These are phyloP conservation scores for Drosophila ironensis DNA, from an alignment of 1,140 invertebrate genomes.

Conservation along the genomic window DNA sequence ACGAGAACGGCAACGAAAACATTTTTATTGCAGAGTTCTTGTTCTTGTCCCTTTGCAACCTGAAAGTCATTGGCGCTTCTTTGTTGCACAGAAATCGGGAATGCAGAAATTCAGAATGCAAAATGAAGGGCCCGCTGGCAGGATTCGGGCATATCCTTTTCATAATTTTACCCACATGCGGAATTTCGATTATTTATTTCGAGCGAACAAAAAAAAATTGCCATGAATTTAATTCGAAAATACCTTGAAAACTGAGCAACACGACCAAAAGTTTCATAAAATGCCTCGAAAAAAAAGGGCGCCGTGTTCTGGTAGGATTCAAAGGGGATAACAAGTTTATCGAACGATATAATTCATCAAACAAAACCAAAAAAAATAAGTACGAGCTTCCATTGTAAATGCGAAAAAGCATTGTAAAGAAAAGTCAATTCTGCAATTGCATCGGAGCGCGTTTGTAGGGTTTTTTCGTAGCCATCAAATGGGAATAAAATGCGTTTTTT, in stretches of 20 bases:
- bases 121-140: no score
- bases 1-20: slow-evolving; percentile 52
- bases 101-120: no score
- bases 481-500: background rate
- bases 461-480: no score
- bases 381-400: background rate
- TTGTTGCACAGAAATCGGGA: slow-evolving; percentile 34
- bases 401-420: slow-evolving; percentile 8
- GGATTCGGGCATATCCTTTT: no score
- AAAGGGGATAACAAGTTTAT: slow-evolving; percentile 21
- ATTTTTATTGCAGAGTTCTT: slow-evolving; percentile 37
- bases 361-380: background rate
- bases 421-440: background rate
- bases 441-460: no score
- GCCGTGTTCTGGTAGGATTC: slow-evolving; percentile 3
- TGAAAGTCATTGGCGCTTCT: slow-evolving; percentile 37
- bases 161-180: no score
- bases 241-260: slow-evolving; percentile 8
- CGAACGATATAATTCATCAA: slow-evolving; percentile 1
- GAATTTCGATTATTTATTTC: slow-evolving; percentile 45
- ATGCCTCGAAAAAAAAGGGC: background rate
- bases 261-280: slow-evolving; percentile 10
- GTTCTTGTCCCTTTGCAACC: background rate
- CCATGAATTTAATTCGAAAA: slow-evolving; percentile 38
- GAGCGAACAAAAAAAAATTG: slow-evolving; percentile 9